Base-by-base conservation (phyloP, 2,888 invertebrate species). In the Tachina lurida region DNA sequence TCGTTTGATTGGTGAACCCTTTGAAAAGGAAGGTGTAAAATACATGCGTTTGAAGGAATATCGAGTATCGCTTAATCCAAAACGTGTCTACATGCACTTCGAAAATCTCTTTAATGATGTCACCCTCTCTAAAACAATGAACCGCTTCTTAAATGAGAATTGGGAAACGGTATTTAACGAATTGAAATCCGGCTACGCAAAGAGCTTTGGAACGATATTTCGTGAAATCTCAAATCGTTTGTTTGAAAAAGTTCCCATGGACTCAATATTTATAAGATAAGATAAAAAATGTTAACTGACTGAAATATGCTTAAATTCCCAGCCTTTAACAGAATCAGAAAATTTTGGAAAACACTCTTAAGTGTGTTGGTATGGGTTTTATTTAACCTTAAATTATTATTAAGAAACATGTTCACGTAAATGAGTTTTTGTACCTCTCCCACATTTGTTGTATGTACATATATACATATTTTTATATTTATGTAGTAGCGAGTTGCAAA, bases 31-130 rank as follows among this genome's bases (percentile, higher is more conserved):
- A 85, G 95, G 95, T 0, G 93, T 95, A 79, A 94, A 93, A 0
- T 96, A 94, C 91, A 94, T 95, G 94, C 95, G 94, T 89, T 93
- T 95, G 4, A 94, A 93, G 52, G 95, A 95, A 58, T 96, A 95
- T 90, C 93, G 92, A 0, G 94, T 96, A 2, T 94, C 94, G 74
- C 94, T 96, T 89, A 91, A 93, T 1, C 96, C 96, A 0, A 93
- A 94, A 88, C 93, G 93, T 43, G 95, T 96, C 1, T 90, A 93
- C 3, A 93, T 95, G 87, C 90, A 95, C 79, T 96, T 96, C 89
- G 94, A 95, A 47, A 96, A 96, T 90, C 93, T 96, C 0, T 96
- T 95, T 91, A 95, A 95, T 0, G 95, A 95, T 90, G 93, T 93
- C 87, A 88, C 93, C 1, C 92, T 95, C 0, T 95, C 95, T 41